A percentile compares a stretch with the other conserved stretches of the same genome.
Evolutionary conservation across 2,888 invertebrate species (phyloP).

Genomic region (Clanis bilineata): DNA sequence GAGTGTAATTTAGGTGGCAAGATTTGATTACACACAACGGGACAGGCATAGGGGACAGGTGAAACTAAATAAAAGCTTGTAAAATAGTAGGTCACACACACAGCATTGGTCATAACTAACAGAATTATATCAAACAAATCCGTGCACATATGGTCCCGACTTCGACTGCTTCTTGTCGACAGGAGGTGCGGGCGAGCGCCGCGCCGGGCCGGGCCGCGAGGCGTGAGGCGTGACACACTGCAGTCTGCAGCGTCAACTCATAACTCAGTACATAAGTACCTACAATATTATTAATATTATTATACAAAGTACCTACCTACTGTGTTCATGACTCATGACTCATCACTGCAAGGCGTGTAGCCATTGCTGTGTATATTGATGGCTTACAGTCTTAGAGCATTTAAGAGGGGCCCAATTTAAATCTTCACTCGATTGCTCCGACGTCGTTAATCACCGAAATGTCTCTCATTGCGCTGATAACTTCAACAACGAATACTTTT

Average conservation of each 20-base stretch:
- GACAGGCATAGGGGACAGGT: too few species aligned
- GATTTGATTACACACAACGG: too few species aligned
- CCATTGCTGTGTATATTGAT: background rate
- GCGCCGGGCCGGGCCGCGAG: background rate
- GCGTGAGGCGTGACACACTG: background rate
- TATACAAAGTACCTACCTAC: too few species aligned
- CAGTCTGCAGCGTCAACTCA: too few species aligned
- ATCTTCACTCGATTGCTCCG: background rate
- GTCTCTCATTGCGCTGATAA: conserved; percentile 9
- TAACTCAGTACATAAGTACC: too few species aligned
- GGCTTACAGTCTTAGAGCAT: too few species aligned
- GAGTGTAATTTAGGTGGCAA: too few species aligned
- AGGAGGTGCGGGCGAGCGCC: background rate
- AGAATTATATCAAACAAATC: background rate
- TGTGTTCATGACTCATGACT: too few species aligned
- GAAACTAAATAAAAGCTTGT: too few species aligned
- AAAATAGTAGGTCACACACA: too few species aligned
- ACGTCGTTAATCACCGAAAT: conserved; percentile 13
- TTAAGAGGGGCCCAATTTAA: background rate
- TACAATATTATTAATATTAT: too few species aligned
- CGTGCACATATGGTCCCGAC: background rate
- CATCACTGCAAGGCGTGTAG: background rate
- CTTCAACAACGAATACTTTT: conserved; percentile 15
- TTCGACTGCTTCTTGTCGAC: background rate
- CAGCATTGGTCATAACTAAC: background rate